A percentile compares a stretch with the other conserved stretches of the same genome.
Conservation (phyloP, 1,140 invertebrate genomes). For the Drusus annulatus region DNA sequence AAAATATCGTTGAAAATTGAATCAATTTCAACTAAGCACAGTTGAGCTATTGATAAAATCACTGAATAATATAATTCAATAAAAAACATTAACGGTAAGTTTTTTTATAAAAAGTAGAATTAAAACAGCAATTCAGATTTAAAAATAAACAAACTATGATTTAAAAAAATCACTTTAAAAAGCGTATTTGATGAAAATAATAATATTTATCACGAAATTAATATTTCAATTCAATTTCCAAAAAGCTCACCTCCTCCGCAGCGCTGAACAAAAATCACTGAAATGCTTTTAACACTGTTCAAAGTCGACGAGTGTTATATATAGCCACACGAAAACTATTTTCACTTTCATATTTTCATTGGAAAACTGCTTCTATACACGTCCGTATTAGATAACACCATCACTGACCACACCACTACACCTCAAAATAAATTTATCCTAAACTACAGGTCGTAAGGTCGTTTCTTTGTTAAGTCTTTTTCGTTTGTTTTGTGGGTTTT, state of each 20-base stretch:
- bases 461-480: constrained; percentile 22
- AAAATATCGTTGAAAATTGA: too few relatives aligned
- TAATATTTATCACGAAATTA: neutral
- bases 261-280: constrained; percentile 26
- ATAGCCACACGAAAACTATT: constrained; percentile 38
- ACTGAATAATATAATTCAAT: too few relatives aligned
- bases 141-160: too few relatives aligned
- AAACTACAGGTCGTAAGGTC: constrained; percentile 26
- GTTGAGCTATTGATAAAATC: too few relatives aligned
- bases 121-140: too few relatives aligned
- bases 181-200: neutral
- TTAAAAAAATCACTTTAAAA: too few relatives aligned
- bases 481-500: constrained; percentile 24
- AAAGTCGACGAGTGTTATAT: constrained; percentile 43
- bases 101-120: too few relatives aligned
- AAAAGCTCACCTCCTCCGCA: constrained; percentile 18
- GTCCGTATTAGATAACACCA: neutral
- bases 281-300: constrained; percentile 1
- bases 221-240: too few relatives aligned
- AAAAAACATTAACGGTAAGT: too few relatives aligned
- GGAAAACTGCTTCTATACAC: neutral
- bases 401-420: constrained; percentile 2
- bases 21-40: too few relatives aligned
- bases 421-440: constrained; percentile 19
- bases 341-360: constrained; percentile 21